phyloP scores from a whole-genome alignment of 2,113 vertebrate species.

The Pagrus major region DNA sequence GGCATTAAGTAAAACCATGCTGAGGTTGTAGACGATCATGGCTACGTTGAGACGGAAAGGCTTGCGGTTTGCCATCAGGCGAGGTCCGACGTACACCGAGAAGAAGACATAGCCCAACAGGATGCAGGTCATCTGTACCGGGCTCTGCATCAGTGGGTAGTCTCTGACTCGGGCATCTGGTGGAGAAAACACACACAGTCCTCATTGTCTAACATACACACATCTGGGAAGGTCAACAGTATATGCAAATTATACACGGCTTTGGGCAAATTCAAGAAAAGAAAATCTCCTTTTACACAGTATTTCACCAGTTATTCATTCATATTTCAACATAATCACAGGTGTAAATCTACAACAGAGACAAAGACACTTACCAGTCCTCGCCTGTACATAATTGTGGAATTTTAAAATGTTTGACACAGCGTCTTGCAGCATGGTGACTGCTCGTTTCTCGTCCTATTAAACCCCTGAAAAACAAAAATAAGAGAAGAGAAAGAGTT shows the following conservation, averaged over 20 bases:
- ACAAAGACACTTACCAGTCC: constrained; percentile 85
- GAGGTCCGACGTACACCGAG: constrained; percentile 90
- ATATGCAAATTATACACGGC: neutral
- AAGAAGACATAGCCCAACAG: constrained; percentile 90
- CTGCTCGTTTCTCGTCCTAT: constrained; percentile 25
- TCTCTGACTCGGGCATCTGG: constrained; percentile 89
- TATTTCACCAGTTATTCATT: neutral
- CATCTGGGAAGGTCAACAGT: neutral
- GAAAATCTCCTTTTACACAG: neutral
- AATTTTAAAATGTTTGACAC: constrained; percentile 78
- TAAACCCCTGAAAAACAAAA: constrained; percentile 34
- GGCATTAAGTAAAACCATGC: constrained; percentile 90
- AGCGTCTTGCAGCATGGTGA: constrained; percentile 87
- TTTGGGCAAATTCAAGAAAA: neutral
- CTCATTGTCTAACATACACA: constrained; percentile 8
- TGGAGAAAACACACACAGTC: constrained; percentile 27
- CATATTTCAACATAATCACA: neutral
- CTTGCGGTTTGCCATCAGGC: constrained; percentile 95
- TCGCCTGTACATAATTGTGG: constrained; percentile 85
- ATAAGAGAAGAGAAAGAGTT: neutral
- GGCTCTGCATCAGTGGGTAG: constrained; percentile 93
- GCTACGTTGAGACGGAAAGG: constrained; percentile 89
- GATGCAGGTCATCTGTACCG: constrained; percentile 88
- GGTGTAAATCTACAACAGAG: neutral
- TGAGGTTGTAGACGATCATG: constrained; percentile 96